Evolutionary conservation across 2,888 invertebrate species (phyloP).

Genomic region (Mesochorus sp.): DNA sequence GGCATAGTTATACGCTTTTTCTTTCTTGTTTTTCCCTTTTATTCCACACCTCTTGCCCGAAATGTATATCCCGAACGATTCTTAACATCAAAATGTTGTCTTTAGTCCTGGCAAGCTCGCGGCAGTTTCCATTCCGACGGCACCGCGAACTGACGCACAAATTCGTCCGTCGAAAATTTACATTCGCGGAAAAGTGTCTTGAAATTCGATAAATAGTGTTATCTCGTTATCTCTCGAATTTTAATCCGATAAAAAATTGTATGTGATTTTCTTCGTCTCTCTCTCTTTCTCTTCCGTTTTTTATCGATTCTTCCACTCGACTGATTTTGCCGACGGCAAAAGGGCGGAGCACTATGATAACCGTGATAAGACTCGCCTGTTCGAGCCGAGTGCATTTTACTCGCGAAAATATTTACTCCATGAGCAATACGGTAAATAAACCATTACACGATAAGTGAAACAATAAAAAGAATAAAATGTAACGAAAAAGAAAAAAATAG

Average conservation of each 20-base stretch:
- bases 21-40: conserved; percentile 62
- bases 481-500: no score
- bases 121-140: conserved; percentile 65
- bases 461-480: no score
- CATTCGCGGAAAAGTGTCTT: background rate
- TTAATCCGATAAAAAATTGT: background rate
- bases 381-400: background rate
- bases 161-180: background rate
- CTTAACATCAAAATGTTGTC: conserved; percentile 18
- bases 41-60: conserved; percentile 57
- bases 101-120: conserved; percentile 29
- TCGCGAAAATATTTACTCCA: background rate
- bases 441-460: no score
- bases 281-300: no score
- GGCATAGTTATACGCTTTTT: conserved; percentile 53
- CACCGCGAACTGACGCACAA: conserved; percentile 58
- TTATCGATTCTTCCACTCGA: background rate
- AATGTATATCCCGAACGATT: conserved; percentile 50
- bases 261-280: no score
- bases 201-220: background rate
- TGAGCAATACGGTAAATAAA: background rate
- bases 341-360: conserved; percentile 3
- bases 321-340: conserved; percentile 15
- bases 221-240: background rate
- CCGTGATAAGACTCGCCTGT: background rate